Conservation (phyloP, 2,888 invertebrate species). For the Nephrotoma flavescens region DNA sequence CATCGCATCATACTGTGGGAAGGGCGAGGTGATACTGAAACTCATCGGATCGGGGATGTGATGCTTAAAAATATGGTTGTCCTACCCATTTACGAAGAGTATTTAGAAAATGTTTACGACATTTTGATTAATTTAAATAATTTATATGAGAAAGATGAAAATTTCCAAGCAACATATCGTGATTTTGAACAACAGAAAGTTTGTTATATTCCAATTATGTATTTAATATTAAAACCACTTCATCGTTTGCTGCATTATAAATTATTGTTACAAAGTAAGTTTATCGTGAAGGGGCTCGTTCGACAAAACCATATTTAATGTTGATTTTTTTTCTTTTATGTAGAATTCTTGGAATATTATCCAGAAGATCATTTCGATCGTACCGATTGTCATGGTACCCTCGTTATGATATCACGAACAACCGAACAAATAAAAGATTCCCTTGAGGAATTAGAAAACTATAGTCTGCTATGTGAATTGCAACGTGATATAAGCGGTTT, state of each 20-base stretch:
- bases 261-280: conserved; percentile 58
- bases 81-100: conserved; percentile 52
- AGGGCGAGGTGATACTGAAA: conserved; percentile 36
- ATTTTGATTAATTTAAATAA: conserved; percentile 69
- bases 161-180: conserved; percentile 53
- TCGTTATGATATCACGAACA: conserved; percentile 40
- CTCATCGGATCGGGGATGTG: conserved; percentile 60
- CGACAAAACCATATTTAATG: background rate
- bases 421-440: conserved; percentile 36
- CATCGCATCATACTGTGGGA: conserved; percentile 61
- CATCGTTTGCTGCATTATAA: conserved; percentile 75
- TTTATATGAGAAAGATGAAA: conserved; percentile 52
- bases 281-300: background rate
- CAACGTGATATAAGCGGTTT: conserved; percentile 73
- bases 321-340: background rate
- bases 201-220: conserved; percentile 73
- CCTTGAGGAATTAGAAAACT: conserved; percentile 51
- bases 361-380: conserved; percentile 52
- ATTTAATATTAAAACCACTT: conserved; percentile 69
- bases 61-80: conserved; percentile 51
- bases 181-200: conserved; percentile 72
- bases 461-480: conserved; percentile 72
- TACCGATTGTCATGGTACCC: conserved; percentile 50
- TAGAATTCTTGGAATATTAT: conserved; percentile 50
- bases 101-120: conserved; percentile 55